Evolutionary conservation across 2,888 invertebrate genomes (phyloP).

Genomic region (Drosophila quinaria): DNA sequence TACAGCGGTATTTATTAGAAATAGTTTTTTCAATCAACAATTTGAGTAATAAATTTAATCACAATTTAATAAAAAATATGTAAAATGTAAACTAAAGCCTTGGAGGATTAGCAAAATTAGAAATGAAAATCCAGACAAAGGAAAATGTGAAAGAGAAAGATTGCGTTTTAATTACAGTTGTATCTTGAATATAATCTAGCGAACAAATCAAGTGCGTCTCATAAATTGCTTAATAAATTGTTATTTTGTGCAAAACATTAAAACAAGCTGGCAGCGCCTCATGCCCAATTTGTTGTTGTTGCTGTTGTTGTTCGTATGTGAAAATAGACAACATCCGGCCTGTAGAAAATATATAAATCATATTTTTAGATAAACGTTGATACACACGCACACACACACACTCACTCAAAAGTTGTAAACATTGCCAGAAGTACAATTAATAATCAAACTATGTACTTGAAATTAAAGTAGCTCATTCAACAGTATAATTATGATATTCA

Average conservation of each 20-base stretch:
- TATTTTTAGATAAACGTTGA: conserved; percentile 76
- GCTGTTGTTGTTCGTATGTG: conserved; percentile 63
- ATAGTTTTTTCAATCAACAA: no score
- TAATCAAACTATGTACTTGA: conserved; percentile 9
- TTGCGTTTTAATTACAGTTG: not conserved
- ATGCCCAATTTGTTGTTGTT: conserved; percentile 18
- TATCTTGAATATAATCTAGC: conserved; percentile 23
- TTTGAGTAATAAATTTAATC: no score
- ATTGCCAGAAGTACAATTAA: not conserved
- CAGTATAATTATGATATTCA: conserved; percentile 4
- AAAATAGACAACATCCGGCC: conserved; percentile 84
- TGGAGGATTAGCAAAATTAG: no score
- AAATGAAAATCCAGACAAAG: no score
- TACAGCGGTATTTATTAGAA: not conserved
- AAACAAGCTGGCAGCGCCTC: conserved; percentile 32
- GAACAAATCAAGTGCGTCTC: conserved; percentile 52
- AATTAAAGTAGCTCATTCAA: not conserved
- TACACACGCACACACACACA: conserved; percentile 2
- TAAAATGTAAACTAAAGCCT: no score
- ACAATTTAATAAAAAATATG: no score
- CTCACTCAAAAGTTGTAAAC: no score
- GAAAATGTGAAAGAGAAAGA: not conserved
- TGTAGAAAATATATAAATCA: conserved; percentile 77
- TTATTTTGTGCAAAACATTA: conserved; percentile 55
- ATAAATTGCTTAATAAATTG: conserved; percentile 56